Percentiles rank a stretch among this genome's conserved stretches.
Evolutionary conservation across 2,113 vertebrate species (phyloP).

Genomic region (Pterocles gutturalis): DNA sequence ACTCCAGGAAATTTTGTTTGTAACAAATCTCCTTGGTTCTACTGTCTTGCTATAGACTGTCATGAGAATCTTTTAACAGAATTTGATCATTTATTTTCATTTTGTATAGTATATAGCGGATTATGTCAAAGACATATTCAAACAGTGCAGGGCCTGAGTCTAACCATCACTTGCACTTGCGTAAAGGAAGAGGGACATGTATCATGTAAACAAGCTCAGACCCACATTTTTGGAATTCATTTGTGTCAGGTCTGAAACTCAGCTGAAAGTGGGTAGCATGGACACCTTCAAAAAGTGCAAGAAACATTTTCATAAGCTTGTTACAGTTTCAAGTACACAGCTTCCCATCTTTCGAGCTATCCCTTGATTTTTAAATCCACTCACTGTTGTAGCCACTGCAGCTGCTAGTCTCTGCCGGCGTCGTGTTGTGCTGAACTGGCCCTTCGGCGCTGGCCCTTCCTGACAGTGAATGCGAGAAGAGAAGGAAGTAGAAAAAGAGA

Average conservation of each 20-base stretch:
- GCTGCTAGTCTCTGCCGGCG: conserved; percentile 84
- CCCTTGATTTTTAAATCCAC: conserved; percentile 77
- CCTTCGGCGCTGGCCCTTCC: conserved; percentile 84
- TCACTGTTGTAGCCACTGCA: conserved; percentile 87
- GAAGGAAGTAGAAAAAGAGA: conserved; percentile 71
- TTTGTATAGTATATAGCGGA: not conserved
- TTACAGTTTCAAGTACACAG: not conserved
- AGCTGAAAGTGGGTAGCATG: not conserved
- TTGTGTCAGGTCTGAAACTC: not conserved
- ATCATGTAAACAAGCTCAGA: not conserved
- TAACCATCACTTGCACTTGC: not conserved
- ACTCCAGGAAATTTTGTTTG: not conserved
- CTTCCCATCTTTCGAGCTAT: conserved; percentile 62
- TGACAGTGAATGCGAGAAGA: conserved; percentile 82
- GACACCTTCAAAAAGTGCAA: conserved; percentile 21
- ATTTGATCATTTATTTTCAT: not conserved
- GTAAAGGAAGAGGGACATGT: not conserved
- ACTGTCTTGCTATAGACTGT: not conserved
- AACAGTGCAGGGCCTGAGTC: not conserved
- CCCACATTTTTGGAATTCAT: not conserved
- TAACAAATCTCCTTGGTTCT: not conserved
- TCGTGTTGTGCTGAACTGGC: conserved; percentile 80
- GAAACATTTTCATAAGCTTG: not conserved
- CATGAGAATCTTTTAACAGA: not conserved
- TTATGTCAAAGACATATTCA: not conserved